Evolutionary conservation across 2,888 invertebrate species (phyloP).

Genomic region (Subacronicta megacephala): DNA sequence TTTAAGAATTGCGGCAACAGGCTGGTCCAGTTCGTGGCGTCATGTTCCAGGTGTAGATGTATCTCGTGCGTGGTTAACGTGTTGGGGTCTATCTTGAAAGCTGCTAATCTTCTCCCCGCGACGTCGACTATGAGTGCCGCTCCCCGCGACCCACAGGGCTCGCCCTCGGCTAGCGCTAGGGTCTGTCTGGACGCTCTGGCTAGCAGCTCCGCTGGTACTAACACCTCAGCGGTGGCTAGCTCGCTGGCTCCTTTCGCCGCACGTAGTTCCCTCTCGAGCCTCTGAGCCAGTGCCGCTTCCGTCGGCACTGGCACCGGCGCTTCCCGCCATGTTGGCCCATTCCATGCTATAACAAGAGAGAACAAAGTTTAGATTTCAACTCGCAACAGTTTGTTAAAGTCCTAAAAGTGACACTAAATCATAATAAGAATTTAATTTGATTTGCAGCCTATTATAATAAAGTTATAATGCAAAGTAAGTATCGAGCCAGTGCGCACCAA

Average conservation of each 20-base stretch:
- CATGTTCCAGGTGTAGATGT: constrained; percentile 96
- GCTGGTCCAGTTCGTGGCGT: constrained; percentile 96
- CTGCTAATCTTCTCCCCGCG: constrained; percentile 94
- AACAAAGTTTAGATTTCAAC: constrained; percentile 59
- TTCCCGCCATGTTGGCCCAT: constrained; percentile 84
- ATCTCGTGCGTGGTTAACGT: constrained; percentile 97
- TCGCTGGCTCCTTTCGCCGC: constrained; percentile 94
- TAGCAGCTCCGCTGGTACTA: constrained; percentile 95
- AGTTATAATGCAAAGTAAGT: constrained; percentile 49
- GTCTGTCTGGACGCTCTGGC: constrained; percentile 94
- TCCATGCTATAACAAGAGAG: constrained; percentile 82
- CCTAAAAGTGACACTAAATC: not conserved
- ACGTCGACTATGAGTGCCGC: constrained; percentile 96
- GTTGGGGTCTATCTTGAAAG: constrained; percentile 95
- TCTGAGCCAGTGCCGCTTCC: constrained; percentile 92
- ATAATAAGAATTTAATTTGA: constrained; percentile 3
- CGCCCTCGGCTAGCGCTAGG: constrained; percentile 95
- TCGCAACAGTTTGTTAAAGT: constrained; percentile 10
- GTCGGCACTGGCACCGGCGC: constrained; percentile 88
- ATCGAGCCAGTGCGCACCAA: constrained; percentile 57
- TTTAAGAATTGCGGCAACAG: constrained; percentile 96
- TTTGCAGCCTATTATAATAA: constrained; percentile 8
- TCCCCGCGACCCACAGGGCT: constrained; percentile 96
- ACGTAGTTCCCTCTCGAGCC: constrained; percentile 94
- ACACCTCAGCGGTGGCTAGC: constrained; percentile 95